Evolutionary conservation across 2,113 vertebrate genomes (phyloP), one percentile per base, ranked within the genome.

Genomic region (Piprites chloris): DNA sequence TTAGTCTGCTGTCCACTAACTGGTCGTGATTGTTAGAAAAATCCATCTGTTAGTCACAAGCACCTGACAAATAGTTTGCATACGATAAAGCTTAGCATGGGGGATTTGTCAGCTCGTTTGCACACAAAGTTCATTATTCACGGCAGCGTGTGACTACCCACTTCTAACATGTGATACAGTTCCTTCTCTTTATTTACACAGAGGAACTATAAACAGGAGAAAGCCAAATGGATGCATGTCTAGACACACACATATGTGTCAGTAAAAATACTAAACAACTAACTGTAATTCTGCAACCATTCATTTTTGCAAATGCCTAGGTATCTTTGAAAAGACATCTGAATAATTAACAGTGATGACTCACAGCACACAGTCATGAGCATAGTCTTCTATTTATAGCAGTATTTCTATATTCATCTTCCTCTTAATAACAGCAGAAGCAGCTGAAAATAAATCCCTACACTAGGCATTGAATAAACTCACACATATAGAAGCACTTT

Each of bases 311-410:
- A 3, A 75, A 75, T 71, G 42, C 32, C 56, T 65, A 81, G 85
- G 92, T 91, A 65, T 77, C 79, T 90, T 80, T 94, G 82, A 81
- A 80, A 93, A 89, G 63, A 32, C 44, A 56, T 90, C 50, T 94
- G 89, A 96, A 88, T 92, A 97, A 94, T 95, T 95, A 93, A 86
- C 79, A 84, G 26, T 1, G 17, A 78, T 96, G 95, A 97, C 88
- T 94, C 93, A 96, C n/a, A 81, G 68, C 89, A 87, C 87, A 56
- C 68, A 79, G 68, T 86, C 85, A 88, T 71, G 79, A 96, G 37
- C 12, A 7, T 41, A 47, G 73, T 47, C 52, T 88, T 90, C 93
- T 96, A 96, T 97, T 94, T 96, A 94, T 94, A 95, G 77, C 41
- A 65, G 8, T 72, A 78, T 78, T 94, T 93, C 90, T 96, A 85